Evolutionary conservation across 2,797 vertebrate species (phyloP), one percentile per base, ranked within the genome.

Genomic region (Prionace glauca): DNA sequence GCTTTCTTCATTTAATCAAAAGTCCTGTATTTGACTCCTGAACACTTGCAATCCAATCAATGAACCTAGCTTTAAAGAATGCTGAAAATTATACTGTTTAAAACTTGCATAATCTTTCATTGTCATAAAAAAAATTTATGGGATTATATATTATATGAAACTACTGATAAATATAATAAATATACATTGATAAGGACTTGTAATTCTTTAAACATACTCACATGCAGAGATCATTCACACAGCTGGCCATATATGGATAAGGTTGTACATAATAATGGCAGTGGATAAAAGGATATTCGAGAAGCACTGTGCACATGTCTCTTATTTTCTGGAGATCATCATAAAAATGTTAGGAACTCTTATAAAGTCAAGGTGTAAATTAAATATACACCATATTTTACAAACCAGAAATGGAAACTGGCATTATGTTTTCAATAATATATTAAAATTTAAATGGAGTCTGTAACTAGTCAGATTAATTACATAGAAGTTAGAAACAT

Each of bases 201-300:
- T 95, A n/a, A 2, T 60, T 10, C 32, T 45, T 56, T 88, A 95
- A 96, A 1, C 20, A 94, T 96, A 98, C 99, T 99, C 98, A 99
- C 99, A 97, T 97, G 97, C 99, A 99, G 96, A 99, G 98, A 96
- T 99, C 99, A 3, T 98, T 99, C 96, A 98, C 98, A 97, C 99
- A 99, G 97, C 98, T 98, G 96, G 99, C 98, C 97, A 98, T 98
- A 97, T 98, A 99, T 96, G 98, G 98, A 97, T 98, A 97, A 5
- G 99, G 99, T 96, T 98, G 99, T 97, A 99, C 98, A n/a, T 98
- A 98, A 69, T 98, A 98, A n/a, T 99, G 98, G 96, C 99, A 99
- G 95, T 97, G 97, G 95, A 98, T 97, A 96, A 99, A 99, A 0
- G 99, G 99, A 0, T 97, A 96, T 60, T 98, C 97, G 96, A 98